Percentiles rank a stretch among this genome's conserved stretches.
These are phyloP conservation scores for Pituophis catenifer DNA, from an alignment of 2,113 vertebrate genomes.

Conservation along the genomic window DNA sequence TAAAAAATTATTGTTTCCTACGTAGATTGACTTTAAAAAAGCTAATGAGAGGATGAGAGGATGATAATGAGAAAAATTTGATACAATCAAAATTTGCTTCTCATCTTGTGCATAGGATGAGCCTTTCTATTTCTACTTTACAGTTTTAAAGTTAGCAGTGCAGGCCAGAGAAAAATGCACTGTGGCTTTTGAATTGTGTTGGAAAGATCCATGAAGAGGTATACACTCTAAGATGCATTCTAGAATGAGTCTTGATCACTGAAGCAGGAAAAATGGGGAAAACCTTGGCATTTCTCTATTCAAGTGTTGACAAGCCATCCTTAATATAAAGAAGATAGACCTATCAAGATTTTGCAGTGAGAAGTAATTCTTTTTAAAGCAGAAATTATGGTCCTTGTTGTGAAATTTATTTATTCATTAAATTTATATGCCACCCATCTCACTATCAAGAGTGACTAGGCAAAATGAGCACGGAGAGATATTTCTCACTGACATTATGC, in stretches of 20 bases:
- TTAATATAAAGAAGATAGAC: not conserved
- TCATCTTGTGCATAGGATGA: not conserved
- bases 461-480: not conserved
- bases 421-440: not conserved
- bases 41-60: conserved; percentile 6
- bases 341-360: not conserved
- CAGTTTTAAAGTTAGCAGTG: not conserved
- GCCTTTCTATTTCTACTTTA: not conserved
- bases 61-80: not conserved
- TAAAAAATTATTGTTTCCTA: conserved; percentile 2
- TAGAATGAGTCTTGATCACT: not conserved
- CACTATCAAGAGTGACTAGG: not conserved
- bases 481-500: not conserved
- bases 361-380: not conserved
- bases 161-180: not conserved
- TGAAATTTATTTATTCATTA: not conserved
- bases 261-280: not conserved
- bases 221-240: not conserved
- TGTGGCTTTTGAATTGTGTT: not conserved
- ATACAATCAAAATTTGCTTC: not conserved
- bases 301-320: not conserved
- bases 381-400: not conserved
- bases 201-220: not conserved
- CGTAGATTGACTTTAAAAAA: conserved; percentile 22
- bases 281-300: not conserved